phyloP scores from a whole-genome alignment of 2,113 vertebrate genomes.

The Entomyzon cyanotis region DNA sequence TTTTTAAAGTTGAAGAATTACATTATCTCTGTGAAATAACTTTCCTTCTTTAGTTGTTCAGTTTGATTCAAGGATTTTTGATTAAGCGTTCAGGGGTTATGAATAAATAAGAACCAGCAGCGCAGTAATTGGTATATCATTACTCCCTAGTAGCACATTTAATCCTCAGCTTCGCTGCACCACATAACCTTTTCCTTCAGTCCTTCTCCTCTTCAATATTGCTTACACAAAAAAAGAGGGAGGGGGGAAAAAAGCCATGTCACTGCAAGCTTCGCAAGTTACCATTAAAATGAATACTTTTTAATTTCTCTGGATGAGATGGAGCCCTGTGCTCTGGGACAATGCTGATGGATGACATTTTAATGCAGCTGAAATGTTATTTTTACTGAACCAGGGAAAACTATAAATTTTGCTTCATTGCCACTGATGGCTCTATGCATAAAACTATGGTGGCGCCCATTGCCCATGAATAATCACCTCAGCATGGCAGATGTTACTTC shows the following conservation, averaged over 20 bases:
- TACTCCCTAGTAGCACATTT: slow-evolving; percentile 73
- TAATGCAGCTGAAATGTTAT: slow-evolving; percentile 99
- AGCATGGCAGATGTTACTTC: slow-evolving; percentile 93
- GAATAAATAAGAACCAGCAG: slow-evolving; percentile 76
- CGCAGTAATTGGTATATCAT: slow-evolving; percentile 71
- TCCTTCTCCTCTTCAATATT: slow-evolving; percentile 50
- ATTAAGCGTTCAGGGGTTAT: slow-evolving; percentile 76
- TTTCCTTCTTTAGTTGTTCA: slow-evolving; percentile 75
- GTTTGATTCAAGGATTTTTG: slow-evolving; percentile 77
- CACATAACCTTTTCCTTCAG: slow-evolving; percentile 74
- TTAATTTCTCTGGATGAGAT: slow-evolving; percentile 90
- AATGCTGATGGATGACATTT: slow-evolving; percentile 99
- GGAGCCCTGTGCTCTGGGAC: slow-evolving; percentile 84
- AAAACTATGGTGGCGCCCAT: slow-evolving; percentile 83
- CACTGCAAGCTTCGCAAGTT: slow-evolving; percentile 85
- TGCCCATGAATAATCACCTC: slow-evolving; percentile 95
- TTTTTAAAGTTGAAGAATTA: slow-evolving; percentile 46
- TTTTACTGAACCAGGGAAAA: slow-evolving; percentile 99
- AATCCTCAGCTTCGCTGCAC: slow-evolving; percentile 75
- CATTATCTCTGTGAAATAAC: slow-evolving; percentile 69
- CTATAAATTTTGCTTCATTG: slow-evolving; percentile 99
- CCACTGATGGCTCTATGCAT: slow-evolving; percentile 93
- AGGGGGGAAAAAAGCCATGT: slow-evolving; percentile 61
- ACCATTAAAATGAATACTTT: slow-evolving; percentile 95
- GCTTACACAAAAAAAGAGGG: neutral